Evolutionary conservation across 2,888 invertebrate genomes (phyloP).

Genomic region (Antheraea yamamai): DNA sequence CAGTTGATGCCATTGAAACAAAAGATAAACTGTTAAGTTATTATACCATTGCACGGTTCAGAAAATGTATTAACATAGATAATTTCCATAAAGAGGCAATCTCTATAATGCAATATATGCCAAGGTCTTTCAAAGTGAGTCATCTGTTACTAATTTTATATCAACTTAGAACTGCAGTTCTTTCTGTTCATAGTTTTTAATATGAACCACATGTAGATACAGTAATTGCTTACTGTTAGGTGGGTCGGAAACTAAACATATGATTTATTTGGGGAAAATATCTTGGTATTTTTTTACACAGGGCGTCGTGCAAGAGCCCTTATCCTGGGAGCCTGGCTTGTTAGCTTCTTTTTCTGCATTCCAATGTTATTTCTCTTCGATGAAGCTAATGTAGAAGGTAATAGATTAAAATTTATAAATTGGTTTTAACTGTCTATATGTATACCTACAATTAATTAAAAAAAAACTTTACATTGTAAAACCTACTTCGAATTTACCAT

Average conservation of each 20-base stretch:
- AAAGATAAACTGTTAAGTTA: background rate
- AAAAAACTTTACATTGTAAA: too few species aligned
- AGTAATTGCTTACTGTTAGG: background rate
- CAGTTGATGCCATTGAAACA: background rate
- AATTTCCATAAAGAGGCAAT: too few species aligned
- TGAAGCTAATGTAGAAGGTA: constrained; percentile 74
- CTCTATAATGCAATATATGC: too few species aligned
- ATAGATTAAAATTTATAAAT: background rate
- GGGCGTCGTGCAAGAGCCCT: constrained; percentile 92
- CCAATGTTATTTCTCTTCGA: constrained; percentile 88
- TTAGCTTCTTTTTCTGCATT: constrained; percentile 91
- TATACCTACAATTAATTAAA: too few species aligned
- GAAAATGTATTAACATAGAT: background rate
- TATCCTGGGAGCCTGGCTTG: constrained; percentile 90
- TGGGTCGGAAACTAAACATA: background rate
- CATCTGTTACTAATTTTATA: too few species aligned
- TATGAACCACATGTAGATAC: background rate
- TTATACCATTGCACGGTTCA: background rate
- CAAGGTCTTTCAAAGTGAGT: too few species aligned
- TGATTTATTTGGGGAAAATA: background rate
- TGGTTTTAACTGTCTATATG: too few species aligned
- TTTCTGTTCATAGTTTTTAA: background rate
- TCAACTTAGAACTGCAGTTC: background rate
- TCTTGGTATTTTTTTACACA: constrained; percentile 52
- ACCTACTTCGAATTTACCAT: too few species aligned